These are phyloP conservation scores for Psophia crepitans DNA, from an alignment of 2,113 vertebrate genomes.

Conservation along the genomic window DNA sequence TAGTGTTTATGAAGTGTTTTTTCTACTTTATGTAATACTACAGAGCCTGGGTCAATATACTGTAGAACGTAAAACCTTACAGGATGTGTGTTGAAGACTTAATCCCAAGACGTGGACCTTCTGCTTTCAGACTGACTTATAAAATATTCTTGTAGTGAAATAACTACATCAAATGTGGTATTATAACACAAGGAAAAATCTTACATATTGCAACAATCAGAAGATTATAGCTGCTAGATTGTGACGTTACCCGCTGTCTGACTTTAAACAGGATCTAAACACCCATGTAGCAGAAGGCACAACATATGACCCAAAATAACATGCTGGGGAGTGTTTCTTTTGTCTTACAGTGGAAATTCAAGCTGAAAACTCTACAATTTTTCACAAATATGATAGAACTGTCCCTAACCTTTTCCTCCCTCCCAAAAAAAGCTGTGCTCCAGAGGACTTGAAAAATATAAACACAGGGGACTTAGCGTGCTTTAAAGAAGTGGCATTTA, in stretches of 20 bases:
- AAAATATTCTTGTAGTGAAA: neutral
- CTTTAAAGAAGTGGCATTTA: neutral
- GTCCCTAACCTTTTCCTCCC: no score
- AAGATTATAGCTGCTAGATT: neutral
- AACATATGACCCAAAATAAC: neutral
- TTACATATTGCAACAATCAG: neutral
- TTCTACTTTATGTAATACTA: neutral
- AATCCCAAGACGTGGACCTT: neutral
- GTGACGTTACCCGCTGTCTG: neutral
- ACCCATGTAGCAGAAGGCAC: neutral
- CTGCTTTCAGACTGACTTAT: neutral
- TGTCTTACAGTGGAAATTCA: neutral
- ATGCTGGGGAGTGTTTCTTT: neutral
- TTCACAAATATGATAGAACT: neutral
- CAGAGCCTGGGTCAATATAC: neutral
- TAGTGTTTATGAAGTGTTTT: neutral
- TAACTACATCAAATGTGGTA: neutral
- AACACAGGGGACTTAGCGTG: neutral
- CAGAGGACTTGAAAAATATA: neutral
- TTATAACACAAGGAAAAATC: neutral
- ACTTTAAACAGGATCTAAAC: neutral
- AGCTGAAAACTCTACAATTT: neutral
- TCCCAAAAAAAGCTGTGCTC: neutral
- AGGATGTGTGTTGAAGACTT: neutral
- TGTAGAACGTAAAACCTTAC: neutral